phyloP scores from a whole-genome alignment of 1,140 invertebrate species.

The Drosophila santomea region DNA sequence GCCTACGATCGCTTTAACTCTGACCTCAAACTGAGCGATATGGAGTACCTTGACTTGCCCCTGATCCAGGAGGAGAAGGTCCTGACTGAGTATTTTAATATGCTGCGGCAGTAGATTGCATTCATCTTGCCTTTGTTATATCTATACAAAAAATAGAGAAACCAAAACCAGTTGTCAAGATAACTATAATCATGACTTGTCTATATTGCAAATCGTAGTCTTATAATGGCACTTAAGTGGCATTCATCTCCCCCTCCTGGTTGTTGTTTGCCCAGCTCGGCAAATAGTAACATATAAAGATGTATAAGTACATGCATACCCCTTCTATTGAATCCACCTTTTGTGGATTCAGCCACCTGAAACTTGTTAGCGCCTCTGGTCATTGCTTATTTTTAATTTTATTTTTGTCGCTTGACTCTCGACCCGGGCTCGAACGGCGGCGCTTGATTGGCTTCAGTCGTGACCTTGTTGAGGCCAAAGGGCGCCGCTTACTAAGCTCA shows the following conservation, averaged over 20 bases:
- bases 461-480: slow-evolving; percentile 28
- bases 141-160: neutral
- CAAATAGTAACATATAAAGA: slow-evolving; percentile 39
- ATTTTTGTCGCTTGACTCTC: slow-evolving; percentile 22
- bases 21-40: slow-evolving; percentile 86
- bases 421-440: slow-evolving; percentile 7
- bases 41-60: slow-evolving; percentile 87
- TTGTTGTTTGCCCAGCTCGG: slow-evolving; percentile 30
- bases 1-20: slow-evolving; percentile 87
- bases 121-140: neutral
- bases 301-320: slow-evolving; percentile 25
- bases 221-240: slow-evolving; percentile 69
- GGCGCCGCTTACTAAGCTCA: slow-evolving; percentile 13
- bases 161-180: slow-evolving; percentile 51
- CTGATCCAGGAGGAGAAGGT: slow-evolving; percentile 87
- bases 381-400: slow-evolving; percentile 19
- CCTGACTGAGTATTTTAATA: slow-evolving; percentile 87
- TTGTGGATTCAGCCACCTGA: neutral
- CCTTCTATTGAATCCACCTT: slow-evolving; percentile 37
- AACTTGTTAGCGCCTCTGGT: slow-evolving; percentile 36
- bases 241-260: slow-evolving; percentile 10
- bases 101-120: slow-evolving; percentile 84
- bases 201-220: slow-evolving; percentile 56
- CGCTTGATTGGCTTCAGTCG: slow-evolving; percentile 24
- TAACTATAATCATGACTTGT: slow-evolving; percentile 76